phyloP scores from a whole-genome alignment of 1,140 invertebrate genomes.

The Dolichoris vasculosae region DNA sequence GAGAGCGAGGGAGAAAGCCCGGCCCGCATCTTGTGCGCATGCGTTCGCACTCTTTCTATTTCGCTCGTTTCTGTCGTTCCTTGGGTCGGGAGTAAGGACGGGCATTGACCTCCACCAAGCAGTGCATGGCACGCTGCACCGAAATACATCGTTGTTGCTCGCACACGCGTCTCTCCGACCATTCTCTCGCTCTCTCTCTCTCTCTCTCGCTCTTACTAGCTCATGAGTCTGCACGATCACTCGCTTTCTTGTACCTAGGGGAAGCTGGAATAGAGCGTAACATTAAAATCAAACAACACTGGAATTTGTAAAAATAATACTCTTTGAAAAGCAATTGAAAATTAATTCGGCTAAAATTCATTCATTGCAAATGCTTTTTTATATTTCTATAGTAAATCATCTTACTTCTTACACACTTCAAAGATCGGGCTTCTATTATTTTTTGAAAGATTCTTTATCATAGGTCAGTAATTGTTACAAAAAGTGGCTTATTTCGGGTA shows the following conservation, averaged over 20 bases:
- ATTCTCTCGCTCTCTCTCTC: constrained; percentile 4
- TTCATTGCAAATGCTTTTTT: background rate
- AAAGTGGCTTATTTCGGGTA: too few relatives aligned
- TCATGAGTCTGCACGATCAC: background rate
- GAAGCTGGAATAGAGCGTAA: background rate
- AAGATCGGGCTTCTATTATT: background rate
- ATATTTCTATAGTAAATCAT: background rate
- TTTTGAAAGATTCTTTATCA: too few relatives aligned
- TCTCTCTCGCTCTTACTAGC: constrained; percentile 3
- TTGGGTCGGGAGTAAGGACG: constrained; percentile 74
- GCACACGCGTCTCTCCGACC: constrained; percentile 63
- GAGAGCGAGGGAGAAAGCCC: background rate
- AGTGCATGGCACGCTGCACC: constrained; percentile 72
- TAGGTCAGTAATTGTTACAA: too few relatives aligned
- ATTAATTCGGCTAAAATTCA: background rate
- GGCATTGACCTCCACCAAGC: constrained; percentile 73
- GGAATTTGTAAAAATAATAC: background rate
- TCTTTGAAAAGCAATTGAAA: background rate
- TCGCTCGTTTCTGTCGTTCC: constrained; percentile 56
- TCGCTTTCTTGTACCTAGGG: background rate
- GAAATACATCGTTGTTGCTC: constrained; percentile 72
- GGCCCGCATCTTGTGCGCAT: background rate
- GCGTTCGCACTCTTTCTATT: background rate
- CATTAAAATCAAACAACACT: background rate
- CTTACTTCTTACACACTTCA: background rate